phyloP scores from a whole-genome alignment of 1,140 invertebrate genomes.

The Antheraea pernyi region DNA sequence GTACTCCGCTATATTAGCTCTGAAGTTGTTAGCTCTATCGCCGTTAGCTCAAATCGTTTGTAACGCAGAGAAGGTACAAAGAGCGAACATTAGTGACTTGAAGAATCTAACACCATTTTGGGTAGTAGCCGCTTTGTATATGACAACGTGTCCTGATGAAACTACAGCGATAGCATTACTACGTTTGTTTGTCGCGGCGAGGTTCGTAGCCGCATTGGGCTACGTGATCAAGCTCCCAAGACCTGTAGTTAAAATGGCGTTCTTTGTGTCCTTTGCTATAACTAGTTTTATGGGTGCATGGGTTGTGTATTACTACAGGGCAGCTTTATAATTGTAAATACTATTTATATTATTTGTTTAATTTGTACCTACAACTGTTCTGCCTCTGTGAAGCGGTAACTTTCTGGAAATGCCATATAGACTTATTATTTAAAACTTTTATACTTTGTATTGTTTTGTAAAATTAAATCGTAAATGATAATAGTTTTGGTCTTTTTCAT shows the following conservation, averaged over 20 bases:
- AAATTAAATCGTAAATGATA: background rate
- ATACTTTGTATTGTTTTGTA: background rate
- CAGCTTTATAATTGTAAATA: conserved; percentile 24
- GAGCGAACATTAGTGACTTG: conserved; percentile 48
- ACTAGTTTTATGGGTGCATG: conserved; percentile 44
- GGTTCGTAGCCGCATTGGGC: conserved; percentile 37
- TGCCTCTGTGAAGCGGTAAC: too few species aligned
- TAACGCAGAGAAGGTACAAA: conserved; percentile 41
- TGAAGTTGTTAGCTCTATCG: conserved; percentile 47
- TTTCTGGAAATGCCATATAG: background rate
- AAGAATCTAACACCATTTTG: conserved; percentile 54
- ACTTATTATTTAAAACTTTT: background rate
- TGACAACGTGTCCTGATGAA: conserved; percentile 39
- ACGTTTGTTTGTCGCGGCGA: conserved; percentile 36
- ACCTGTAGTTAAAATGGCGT: conserved; percentile 36
- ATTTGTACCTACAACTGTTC: background rate
- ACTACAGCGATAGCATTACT: conserved; percentile 39
- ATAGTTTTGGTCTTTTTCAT: background rate
- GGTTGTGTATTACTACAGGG: conserved; percentile 42
- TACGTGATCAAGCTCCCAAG: conserved; percentile 40
- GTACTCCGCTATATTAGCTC: conserved; percentile 43
- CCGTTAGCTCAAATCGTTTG: conserved; percentile 45
- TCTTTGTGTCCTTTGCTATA: conserved; percentile 44
- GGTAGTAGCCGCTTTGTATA: conserved; percentile 44
- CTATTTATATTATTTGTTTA: background rate